phyloP scores from a whole-genome alignment of 2,113 vertebrate genomes.

The Perca fluviatilis region DNA sequence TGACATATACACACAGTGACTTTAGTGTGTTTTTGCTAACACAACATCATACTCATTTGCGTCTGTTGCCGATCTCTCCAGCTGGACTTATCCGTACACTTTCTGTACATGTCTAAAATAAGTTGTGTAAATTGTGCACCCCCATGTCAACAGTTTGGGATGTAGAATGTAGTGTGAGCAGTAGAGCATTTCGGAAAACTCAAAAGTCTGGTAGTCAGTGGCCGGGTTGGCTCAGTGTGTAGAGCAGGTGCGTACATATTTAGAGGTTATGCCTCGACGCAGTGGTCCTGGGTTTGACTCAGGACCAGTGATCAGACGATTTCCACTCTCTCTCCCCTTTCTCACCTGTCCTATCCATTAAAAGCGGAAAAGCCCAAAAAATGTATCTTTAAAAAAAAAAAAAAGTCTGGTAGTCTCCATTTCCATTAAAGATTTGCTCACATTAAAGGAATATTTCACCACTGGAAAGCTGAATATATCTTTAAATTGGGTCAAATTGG shows the following conservation, averaged over 20 bases:
- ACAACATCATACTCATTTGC: conserved; percentile 7
- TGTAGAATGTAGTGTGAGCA: not conserved
- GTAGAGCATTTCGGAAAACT: not conserved
- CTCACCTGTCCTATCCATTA: no score
- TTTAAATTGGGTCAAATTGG: no score
- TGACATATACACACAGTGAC: not conserved
- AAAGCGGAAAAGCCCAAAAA: no score
- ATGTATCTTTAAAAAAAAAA: no score
- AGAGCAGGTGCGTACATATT: no score
- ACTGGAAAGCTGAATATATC: no score
- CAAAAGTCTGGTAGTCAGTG: not conserved
- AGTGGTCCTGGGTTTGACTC: no score
- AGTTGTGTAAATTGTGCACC: not conserved
- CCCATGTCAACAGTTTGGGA: not conserved
- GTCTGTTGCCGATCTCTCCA: not conserved
- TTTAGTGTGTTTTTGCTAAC: not conserved
- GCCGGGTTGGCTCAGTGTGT: no score
- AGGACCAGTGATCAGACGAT: no score
- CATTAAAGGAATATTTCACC: no score
- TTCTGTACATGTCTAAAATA: conserved; percentile 18
- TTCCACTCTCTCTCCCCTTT: no score
- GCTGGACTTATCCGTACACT: not conserved
- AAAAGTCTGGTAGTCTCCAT: not conserved
- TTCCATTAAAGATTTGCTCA: not conserved
- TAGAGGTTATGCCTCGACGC: no score